Percentiles rank a stretch among this genome's conserved stretches.
These are phyloP conservation scores for Dilophus febrilis DNA, from an alignment of 2,888 invertebrate species.

Conservation along the genomic window DNA sequence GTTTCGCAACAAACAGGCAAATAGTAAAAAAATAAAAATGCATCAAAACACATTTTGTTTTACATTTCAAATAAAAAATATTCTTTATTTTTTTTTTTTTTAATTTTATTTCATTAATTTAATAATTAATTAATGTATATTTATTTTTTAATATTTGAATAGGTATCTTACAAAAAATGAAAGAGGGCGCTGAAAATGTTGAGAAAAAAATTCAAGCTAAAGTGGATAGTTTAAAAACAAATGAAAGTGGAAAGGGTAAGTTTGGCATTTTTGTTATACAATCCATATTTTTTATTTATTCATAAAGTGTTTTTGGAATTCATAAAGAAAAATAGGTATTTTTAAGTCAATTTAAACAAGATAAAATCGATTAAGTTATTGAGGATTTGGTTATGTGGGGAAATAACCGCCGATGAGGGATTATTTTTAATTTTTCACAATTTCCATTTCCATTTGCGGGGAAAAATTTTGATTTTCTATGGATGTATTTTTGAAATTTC, in stretches of 20 bases:
- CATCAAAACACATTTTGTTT: background rate
- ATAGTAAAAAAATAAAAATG: background rate
- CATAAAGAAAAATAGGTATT: too few relatives aligned
- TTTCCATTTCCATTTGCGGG: too few relatives aligned
- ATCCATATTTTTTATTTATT: too few relatives aligned
- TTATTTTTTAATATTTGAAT: conserved; percentile 16
- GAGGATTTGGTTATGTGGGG: too few relatives aligned
- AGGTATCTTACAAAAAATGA: conserved; percentile 89
- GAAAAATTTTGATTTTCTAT: too few relatives aligned
- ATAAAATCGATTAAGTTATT: too few relatives aligned
- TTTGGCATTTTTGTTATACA: too few relatives aligned
- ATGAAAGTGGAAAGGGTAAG: conserved; percentile 41
- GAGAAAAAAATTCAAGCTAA: conserved; percentile 87
- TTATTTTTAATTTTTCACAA: too few relatives aligned
- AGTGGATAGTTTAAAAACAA: conserved; percentile 65
- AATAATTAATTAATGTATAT: background rate
- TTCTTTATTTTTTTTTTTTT: background rate
- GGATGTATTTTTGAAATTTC: too few relatives aligned
- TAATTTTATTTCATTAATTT: background rate
- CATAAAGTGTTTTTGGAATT: too few relatives aligned
- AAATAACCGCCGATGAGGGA: too few relatives aligned
- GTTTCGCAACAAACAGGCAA: background rate
- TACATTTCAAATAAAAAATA: background rate
- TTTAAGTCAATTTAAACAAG: too few relatives aligned
- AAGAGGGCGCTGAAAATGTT: conserved; percentile 88